Conservation (phyloP, 2,113 vertebrate species). For the Apodemus speciosus region DNA sequence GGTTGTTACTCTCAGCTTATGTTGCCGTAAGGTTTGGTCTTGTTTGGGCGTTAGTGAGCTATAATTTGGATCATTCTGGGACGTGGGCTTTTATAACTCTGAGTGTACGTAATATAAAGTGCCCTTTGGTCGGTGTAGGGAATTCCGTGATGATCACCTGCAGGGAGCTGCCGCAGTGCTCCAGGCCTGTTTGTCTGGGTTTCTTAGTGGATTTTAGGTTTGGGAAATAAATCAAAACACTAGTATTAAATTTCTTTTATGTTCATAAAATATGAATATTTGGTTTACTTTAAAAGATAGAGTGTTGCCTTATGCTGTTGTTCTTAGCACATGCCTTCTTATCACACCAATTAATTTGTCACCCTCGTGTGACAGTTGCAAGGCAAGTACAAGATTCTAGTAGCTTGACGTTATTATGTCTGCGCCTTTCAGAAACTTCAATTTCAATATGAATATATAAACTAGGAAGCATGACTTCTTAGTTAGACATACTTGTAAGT, state of each 20-base stretch:
- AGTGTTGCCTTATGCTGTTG: neutral
- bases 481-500: conserved; percentile 52
- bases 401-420: conserved; percentile 7
- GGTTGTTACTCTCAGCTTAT: conserved; percentile 5
- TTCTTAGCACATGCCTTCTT: neutral
- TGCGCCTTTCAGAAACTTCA: neutral
- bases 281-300: conserved; percentile 27
- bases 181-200: neutral
- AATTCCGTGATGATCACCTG: conserved; percentile 13
- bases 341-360: neutral
- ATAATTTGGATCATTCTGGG: conserved; percentile 13
- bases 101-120: neutral
- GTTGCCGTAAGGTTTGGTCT: neutral
- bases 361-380: neutral
- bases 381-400: neutral
- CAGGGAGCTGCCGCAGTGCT: neutral
- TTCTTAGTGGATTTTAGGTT: neutral
- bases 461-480: neutral
- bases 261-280: neutral
- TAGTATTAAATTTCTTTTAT: neutral
- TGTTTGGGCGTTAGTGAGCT: conserved; percentile 8
- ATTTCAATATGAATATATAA: conserved; percentile 31
- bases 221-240: conserved; percentile 34
- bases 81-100: conserved; percentile 2
- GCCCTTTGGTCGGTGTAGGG: neutral